A percentile compares a stretch with the other conserved stretches of the same genome.
phyloP scores from a whole-genome alignment of 2,113 vertebrate genomes.

The Gavialis gangeticus region DNA sequence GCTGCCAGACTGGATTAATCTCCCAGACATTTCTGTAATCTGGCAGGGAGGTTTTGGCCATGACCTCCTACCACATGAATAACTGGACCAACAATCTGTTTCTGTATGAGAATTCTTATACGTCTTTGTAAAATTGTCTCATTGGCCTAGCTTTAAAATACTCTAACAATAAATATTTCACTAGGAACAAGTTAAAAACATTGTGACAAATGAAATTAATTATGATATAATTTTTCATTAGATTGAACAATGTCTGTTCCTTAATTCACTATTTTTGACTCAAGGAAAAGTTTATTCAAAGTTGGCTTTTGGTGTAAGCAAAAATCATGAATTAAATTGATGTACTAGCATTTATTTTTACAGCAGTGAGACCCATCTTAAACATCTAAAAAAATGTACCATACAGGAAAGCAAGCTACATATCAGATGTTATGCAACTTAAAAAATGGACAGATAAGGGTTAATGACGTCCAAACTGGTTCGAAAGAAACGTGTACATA shows the following conservation, averaged over 20 bases:
- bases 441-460: neutral
- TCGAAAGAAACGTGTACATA: neutral
- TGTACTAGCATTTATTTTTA: neutral
- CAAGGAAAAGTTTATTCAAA: neutral
- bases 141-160: neutral
- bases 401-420: neutral
- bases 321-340: neutral
- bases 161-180: neutral
- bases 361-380: neutral
- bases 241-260: conserved; percentile 15
- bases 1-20: no score
- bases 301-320: neutral
- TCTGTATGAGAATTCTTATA: neutral
- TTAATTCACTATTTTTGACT: conserved; percentile 19
- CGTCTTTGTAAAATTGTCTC: neutral
- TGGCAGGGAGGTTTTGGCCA: no score
- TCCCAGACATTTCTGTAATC: no score
- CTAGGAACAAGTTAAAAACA: no score
- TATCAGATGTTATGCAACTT: neutral
- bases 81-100: neutral
- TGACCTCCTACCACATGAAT: no score
- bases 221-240: conserved; percentile 48
- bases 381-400: neutral
- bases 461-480: neutral
- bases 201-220: neutral